These are phyloP conservation scores for Rhynchopsitta pachyrhyncha DNA, from an alignment of 2,113 vertebrate species.

Conservation along the genomic window DNA sequence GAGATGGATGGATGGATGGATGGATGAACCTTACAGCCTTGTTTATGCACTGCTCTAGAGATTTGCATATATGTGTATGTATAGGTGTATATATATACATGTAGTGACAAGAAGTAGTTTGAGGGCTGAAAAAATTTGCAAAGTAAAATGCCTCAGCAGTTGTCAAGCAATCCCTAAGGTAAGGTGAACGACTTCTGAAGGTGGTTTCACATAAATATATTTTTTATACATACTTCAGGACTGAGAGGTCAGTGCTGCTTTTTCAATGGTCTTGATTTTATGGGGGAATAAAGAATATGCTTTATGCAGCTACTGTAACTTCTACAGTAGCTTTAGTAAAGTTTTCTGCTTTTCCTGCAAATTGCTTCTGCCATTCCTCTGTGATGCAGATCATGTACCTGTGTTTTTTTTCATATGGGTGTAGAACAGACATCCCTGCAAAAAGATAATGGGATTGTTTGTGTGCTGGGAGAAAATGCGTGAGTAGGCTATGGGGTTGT, in stretches of 20 bases:
- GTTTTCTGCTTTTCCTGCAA: background rate
- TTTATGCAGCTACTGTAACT: background rate
- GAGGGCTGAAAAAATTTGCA: background rate
- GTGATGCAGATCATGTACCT: rapidly evolving
- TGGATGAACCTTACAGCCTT: background rate
- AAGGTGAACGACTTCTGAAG: background rate
- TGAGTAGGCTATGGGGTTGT: background rate
- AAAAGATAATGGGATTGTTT: background rate
- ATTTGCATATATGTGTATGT: rapidly evolving
- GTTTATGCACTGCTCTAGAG: background rate
- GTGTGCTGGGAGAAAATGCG: background rate
- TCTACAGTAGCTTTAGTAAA: no score
- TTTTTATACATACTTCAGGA: background rate
- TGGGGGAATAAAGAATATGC: background rate
- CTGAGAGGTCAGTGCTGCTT: background rate
- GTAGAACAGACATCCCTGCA: background rate
- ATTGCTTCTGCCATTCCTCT: background rate
- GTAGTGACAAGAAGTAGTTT: background rate
- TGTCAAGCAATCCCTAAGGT: background rate
- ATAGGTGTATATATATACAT: rapidly evolving
- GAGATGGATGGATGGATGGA: background rate
- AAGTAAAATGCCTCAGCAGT: background rate
- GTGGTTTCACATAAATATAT: background rate
- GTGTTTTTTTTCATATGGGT: background rate
- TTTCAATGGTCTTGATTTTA: background rate